Conservation (phyloP, 1,140 invertebrate species). For the Hypothenemus hampei region DNA sequence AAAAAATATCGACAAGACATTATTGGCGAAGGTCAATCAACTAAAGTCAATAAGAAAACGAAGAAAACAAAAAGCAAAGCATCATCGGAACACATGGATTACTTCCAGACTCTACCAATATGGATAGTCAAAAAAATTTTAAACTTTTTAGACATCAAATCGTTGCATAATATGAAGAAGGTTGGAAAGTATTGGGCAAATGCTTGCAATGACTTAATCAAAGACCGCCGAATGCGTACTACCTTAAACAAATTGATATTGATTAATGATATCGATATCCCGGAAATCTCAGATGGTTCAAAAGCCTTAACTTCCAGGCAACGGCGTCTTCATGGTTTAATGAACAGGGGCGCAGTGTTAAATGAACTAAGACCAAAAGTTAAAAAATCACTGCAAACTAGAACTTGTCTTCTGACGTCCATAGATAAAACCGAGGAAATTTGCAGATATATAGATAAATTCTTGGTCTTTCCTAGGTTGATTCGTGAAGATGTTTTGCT, state of each 20-base stretch:
- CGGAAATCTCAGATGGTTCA: slow-evolving; percentile 4
- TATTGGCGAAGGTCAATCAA: background rate
- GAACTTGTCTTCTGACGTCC: background rate
- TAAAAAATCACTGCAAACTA: background rate
- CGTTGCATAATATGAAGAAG: slow-evolving; percentile 24
- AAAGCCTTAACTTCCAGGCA: slow-evolving; percentile 7
- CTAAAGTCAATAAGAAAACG: background rate
- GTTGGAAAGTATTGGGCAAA: slow-evolving; percentile 29
- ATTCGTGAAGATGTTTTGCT: slow-evolving; percentile 17
- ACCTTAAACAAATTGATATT: slow-evolving; percentile 13
- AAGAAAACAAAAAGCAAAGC: slow-evolving; percentile 1
- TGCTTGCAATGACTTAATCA: slow-evolving; percentile 19
- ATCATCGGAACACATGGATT: background rate
- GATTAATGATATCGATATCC: too few relatives aligned
- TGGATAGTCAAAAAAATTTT: slow-evolving; percentile 33
- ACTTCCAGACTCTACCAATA: slow-evolving; percentile 29
- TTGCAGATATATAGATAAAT: background rate
- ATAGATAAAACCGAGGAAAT: background rate
- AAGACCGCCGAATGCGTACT: slow-evolving; percentile 17
- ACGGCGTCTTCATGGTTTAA: background rate
- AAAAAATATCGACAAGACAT: slow-evolving; percentile 21
- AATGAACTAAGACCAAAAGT: slow-evolving; percentile 4
- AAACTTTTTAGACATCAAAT: slow-evolving; percentile 27
- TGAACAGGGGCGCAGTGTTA: slow-evolving; percentile 1
- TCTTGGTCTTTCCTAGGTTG: slow-evolving; percentile 16